phyloP scores from a whole-genome alignment of 2,888 invertebrate genomes.

The Lithodes maja region DNA sequence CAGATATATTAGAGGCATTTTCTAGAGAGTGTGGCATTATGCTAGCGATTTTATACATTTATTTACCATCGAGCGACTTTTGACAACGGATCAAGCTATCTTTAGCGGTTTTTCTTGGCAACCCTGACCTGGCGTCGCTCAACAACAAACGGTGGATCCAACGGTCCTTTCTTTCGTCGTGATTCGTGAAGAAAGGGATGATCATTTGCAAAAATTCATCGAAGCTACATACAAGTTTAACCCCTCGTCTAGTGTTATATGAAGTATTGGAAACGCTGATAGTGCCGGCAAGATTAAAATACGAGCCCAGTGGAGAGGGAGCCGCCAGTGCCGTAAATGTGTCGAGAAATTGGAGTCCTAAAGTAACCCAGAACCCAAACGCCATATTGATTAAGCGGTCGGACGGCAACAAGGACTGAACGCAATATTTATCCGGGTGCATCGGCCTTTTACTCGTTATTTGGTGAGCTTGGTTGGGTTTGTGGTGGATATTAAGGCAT shows the following conservation, averaged over 20 bases:
- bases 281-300: background rate
- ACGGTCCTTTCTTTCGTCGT: constrained; percentile 33
- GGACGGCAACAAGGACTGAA: constrained; percentile 14
- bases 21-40: too few relatives aligned
- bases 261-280: background rate
- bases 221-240: constrained; percentile 22
- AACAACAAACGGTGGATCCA: constrained; percentile 45
- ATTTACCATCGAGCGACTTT: too few relatives aligned
- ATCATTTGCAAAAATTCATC: constrained; percentile 33
- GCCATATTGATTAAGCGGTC: constrained; percentile 48
- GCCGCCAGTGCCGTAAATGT: background rate
- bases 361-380: constrained; percentile 7
- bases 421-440: constrained; percentile 26
- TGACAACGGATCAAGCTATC: too few relatives aligned
- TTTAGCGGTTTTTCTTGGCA: too few relatives aligned
- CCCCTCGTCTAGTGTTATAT: background rate
- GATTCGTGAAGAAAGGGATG: constrained; percentile 29
- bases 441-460: constrained; percentile 22
- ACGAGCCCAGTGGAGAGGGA: background rate
- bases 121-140: background rate
- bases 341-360: background rate
- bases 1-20: too few relatives aligned
- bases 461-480: constrained; percentile 21
- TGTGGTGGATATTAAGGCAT: background rate
- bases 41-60: too few relatives aligned